Base-by-base conservation (phyloP, 2,113 vertebrate genomes). In the Marcusenius ussheri region DNA sequence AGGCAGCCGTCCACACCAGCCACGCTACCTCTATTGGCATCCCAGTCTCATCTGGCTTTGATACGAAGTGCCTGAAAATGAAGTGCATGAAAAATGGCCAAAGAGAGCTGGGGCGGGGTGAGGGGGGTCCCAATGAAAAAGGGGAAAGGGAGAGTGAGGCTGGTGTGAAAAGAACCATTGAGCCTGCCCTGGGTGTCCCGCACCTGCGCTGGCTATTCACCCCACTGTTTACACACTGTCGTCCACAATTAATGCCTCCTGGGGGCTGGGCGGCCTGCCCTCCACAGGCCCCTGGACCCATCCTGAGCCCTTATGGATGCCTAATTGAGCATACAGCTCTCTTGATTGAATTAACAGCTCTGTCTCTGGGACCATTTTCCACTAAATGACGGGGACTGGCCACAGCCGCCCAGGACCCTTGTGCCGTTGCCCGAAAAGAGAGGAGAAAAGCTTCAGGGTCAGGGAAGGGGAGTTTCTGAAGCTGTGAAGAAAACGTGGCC, bases 341-440 rank as follows among this genome's bases (percentile, higher is more conserved):
- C 53, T 93, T 96, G 95, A 96, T 96, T 96, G 95, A 96, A 96
- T 96, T 96, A 96, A 96, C 96, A 96, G 94, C 95, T 95, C 95
- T 90, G 94, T 94, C 94, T 93, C 94, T 90, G 94, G 94, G 95
- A 96, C 94, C 95, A 91, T 95, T 95, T 94, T 91, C 93, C 91
- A 87, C 89, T 90, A 85, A 91, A 90, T 5, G 80, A 90, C 91
- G 74, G 74, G 86, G 90, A 85, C 24, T 88, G 45, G 92, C 88
- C 90, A 89, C 92, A 91, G 91, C 91, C 66, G 49, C 88, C 92
- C 93, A 91, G 92, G 90, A 93, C 90, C 92, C 91, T 91, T 90
- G 91, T 94, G 91, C 91, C 90, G 58, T 93, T 91, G 91, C 90
- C 91, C 92, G 39, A 93, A 89, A 90, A 83, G 90, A 21, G 91